Conservation (phyloP, 2,888 invertebrate species). For the Nomada hirtipes region DNA sequence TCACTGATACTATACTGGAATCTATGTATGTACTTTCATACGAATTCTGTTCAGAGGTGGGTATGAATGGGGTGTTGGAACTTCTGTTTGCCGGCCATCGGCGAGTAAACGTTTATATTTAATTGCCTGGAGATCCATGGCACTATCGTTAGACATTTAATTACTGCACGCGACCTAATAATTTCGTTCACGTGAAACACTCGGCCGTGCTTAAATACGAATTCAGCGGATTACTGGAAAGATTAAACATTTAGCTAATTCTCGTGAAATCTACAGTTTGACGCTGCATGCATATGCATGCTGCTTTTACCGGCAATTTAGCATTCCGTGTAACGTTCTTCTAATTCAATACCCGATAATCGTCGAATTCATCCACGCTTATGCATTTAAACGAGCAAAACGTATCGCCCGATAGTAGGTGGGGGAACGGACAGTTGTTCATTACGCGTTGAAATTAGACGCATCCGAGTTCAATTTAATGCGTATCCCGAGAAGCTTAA, state of each 20-base stretch:
- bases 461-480: conserved; percentile 1
- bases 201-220: no score
- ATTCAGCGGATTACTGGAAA: no score
- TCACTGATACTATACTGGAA: no score
- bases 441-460: neutral
- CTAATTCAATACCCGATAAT: neutral
- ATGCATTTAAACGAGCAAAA: no score
- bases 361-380: neutral
- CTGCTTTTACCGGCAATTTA: neutral
- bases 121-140: neutral
- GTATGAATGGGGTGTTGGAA: neutral
- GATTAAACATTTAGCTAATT: neutral
- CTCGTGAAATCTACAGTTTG: neutral
- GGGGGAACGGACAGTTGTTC: no score
- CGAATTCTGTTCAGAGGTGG: neutral
- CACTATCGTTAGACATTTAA: no score
- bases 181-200: no score
- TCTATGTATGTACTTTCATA: no score
- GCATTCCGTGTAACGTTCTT: neutral
- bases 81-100: neutral
- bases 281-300: neutral
- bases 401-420: no score
- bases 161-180: no score
- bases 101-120: neutral
- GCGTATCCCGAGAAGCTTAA: conserved; percentile 3